Evolutionary conservation across 2,797 vertebrate species (phyloP).

Genomic region (Karalla daura): DNA sequence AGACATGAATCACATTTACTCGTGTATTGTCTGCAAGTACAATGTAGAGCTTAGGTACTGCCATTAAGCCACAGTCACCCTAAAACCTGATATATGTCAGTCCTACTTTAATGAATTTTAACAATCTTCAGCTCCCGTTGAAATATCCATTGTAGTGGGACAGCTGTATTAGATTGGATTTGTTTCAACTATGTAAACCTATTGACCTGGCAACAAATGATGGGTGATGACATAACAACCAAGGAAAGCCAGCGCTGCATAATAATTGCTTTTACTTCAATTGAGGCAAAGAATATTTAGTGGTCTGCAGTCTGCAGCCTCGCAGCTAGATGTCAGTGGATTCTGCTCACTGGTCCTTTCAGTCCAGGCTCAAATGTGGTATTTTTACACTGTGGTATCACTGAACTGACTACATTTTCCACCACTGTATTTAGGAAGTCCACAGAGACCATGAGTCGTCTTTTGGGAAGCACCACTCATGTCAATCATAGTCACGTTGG

Average conservation of each 20-base stretch:
- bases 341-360: neutral
- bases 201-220: neutral
- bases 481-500: conserved; percentile 22
- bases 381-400: neutral
- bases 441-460: conserved; percentile 1
- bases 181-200: no score
- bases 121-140: neutral
- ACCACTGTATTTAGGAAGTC: neutral
- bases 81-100: no score
- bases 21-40: neutral
- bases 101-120: neutral
- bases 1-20: neutral
- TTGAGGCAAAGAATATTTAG: no score
- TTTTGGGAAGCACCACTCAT: conserved; percentile 28
- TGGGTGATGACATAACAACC: neutral
- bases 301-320: no score
- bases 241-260: neutral
- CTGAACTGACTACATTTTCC: neutral
- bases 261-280: neutral
- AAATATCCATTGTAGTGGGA: neutral
- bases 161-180: neutral
- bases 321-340: no score
- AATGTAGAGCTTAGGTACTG: neutral
- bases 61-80: neutral
- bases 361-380: neutral